Evolutionary conservation across 1,140 invertebrate genomes (phyloP).

Genomic region (Pachyrhynchus sulphureomaculatus): DNA sequence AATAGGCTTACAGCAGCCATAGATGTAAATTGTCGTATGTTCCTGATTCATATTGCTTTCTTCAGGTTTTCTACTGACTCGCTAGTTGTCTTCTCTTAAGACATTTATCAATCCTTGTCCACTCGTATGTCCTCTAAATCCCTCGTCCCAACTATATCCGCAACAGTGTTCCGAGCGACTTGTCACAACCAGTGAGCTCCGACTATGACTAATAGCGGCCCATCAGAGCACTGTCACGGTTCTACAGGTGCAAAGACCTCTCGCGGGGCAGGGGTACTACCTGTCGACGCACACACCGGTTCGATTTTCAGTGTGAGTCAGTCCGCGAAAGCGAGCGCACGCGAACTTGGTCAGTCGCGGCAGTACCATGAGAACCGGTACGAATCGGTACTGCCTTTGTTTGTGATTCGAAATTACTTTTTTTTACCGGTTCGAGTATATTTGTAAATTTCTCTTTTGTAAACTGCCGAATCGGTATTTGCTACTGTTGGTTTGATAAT

Average conservation of each 20-base stretch:
- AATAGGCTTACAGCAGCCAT: no score
- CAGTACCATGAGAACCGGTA: constrained; percentile 1
- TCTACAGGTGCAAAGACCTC: constrained; percentile 50
- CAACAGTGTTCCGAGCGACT: constrained; percentile 44
- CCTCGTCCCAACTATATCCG: neutral
- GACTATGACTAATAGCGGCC: constrained; percentile 48
- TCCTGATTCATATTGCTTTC: no score
- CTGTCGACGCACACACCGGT: constrained; percentile 43
- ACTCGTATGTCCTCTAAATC: neutral
- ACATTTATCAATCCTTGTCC: no score
- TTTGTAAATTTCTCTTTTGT: constrained; percentile 10
- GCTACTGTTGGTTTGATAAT: no score
- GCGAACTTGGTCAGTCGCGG: constrained; percentile 2
- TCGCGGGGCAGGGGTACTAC: constrained; percentile 42
- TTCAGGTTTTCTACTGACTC: no score
- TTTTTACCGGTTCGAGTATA: constrained; percentile 12
- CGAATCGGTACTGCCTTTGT: constrained; percentile 14
- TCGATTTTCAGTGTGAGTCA: constrained; percentile 41
- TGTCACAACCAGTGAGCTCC: constrained; percentile 40
- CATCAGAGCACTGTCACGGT: constrained; percentile 46
- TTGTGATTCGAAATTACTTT: constrained; percentile 19
- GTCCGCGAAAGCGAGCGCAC: constrained; percentile 32
- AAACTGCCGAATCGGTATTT: neutral
- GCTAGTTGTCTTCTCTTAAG: no score
- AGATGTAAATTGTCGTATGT: no score